These are phyloP conservation scores for Nycticorax nycticorax DNA, from an alignment of 2,113 vertebrate species.

Conservation along the genomic window DNA sequence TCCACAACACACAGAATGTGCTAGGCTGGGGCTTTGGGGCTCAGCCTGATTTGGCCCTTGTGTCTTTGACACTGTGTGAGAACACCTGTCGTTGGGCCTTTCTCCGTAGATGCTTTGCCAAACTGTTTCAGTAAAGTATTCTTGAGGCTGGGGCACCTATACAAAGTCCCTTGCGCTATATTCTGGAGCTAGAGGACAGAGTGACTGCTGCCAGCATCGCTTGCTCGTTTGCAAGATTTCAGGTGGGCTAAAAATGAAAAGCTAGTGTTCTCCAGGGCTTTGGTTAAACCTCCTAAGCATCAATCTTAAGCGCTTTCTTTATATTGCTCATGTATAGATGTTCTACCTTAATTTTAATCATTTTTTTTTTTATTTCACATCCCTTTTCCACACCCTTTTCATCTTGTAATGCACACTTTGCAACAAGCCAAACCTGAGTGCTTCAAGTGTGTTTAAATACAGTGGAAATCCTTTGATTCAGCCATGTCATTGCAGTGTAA, in stretches of 20 bases:
- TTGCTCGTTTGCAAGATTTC: background rate
- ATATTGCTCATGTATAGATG: background rate
- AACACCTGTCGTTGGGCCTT: background rate
- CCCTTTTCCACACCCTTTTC: background rate
- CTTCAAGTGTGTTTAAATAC: conserved; percentile 26
- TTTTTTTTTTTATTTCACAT: background rate
- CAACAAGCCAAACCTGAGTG: background rate
- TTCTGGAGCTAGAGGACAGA: background rate
- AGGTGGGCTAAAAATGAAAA: background rate
- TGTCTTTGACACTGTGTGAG: background rate
- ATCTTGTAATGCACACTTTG: background rate
- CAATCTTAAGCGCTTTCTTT: background rate
- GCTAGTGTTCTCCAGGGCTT: background rate
- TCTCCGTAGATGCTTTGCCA: background rate
- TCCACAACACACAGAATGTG: background rate
- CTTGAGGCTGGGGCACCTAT: background rate
- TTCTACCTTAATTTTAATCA: background rate
- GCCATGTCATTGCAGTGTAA: background rate
- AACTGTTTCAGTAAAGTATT: background rate
- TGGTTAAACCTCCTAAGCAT: background rate
- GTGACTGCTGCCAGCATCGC: background rate
- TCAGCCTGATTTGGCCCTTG: background rate
- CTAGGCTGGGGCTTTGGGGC: background rate
- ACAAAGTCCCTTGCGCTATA: background rate
- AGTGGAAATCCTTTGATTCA: background rate